Conservation (phyloP, 2,888 invertebrate species). For the Dicyrtomina minuta region DNA sequence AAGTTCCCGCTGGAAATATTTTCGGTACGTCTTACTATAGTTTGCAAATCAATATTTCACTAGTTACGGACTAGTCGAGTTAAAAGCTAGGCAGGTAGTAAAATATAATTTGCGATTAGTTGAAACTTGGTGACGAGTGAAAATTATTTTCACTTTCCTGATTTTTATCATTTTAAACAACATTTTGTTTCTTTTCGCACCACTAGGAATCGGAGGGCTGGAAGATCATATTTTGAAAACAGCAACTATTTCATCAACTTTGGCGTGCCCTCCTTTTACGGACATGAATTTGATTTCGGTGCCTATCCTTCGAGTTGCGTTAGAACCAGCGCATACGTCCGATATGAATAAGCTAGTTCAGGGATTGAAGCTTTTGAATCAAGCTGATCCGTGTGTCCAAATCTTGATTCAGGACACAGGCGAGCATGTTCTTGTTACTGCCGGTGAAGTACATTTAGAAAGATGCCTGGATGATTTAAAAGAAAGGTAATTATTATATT, state of each 20-base stretch:
- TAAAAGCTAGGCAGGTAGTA: background rate
- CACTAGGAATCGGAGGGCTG: conserved; percentile 79
- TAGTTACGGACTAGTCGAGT: too few species aligned
- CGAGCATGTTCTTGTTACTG: conserved; percentile 89
- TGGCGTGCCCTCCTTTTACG: conserved; percentile 83
- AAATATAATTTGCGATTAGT: background rate
- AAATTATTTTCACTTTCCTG: background rate
- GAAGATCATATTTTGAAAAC: conserved; percentile 83
- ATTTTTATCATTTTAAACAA: too few species aligned
- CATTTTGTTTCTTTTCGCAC: too few species aligned
- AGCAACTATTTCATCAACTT: conserved; percentile 79
- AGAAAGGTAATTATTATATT: conserved; percentile 57
- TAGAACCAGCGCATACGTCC: conserved; percentile 79
- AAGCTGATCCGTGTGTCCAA: conserved; percentile 91
- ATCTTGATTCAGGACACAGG: conserved; percentile 89
- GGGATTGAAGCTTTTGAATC: conserved; percentile 81
- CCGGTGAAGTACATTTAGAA: conserved; percentile 95
- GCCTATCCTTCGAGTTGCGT: conserved; percentile 89
- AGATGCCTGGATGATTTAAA: conserved; percentile 91
- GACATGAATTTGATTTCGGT: conserved; percentile 74
- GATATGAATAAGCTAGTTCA: conserved; percentile 67
- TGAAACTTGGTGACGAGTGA: background rate
- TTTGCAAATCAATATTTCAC: background rate
- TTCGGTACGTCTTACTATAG: conserved; percentile 63
- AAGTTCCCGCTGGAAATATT: conserved; percentile 86